A percentile compares a stretch with the other conserved stretches of the same genome.
These are phyloP conservation scores for Bradypodion pumilum DNA, from an alignment of 2,797 vertebrate species.

Conservation along the genomic window DNA sequence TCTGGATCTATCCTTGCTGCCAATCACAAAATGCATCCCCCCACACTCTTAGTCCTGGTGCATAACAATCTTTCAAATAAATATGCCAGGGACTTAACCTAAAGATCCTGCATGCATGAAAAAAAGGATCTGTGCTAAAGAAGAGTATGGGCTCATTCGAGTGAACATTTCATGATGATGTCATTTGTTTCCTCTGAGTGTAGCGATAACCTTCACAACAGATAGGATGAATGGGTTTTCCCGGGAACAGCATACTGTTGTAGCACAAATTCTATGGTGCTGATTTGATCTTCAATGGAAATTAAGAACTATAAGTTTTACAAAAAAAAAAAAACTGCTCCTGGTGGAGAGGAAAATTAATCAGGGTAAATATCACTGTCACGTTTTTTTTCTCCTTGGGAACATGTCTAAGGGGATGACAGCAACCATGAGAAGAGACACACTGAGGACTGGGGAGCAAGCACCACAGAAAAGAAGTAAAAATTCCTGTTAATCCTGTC, in stretches of 20 bases:
- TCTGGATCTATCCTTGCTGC: not conserved
- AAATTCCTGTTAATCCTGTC: too few species aligned
- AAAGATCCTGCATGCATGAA: not conserved
- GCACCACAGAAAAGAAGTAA: too few species aligned
- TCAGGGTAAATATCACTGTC: not conserved
- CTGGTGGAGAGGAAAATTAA: not conserved
- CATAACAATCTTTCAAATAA: not conserved
- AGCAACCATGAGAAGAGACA: too few species aligned
- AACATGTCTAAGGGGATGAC: not conserved
- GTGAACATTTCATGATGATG: not conserved
- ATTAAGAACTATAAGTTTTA: too few species aligned
- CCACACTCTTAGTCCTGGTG: not conserved
- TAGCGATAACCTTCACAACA: not conserved
- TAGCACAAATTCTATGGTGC: not conserved
- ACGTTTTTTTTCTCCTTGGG: not conserved
- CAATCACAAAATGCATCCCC: not conserved
- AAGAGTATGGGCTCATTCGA: too few species aligned
- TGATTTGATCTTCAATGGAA: not conserved
- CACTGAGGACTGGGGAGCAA: too few species aligned
- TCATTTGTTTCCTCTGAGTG: not conserved
- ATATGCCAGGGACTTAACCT: not conserved
- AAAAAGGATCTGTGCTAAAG: not conserved
- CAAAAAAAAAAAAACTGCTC: not conserved
- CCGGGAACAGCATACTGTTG: not conserved
- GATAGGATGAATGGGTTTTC: not conserved